Percentiles rank a stretch among this genome's conserved stretches.
Evolutionary conservation across 2,113 vertebrate genomes (phyloP).

Genomic region (Ctenomys sociabilis): DNA sequence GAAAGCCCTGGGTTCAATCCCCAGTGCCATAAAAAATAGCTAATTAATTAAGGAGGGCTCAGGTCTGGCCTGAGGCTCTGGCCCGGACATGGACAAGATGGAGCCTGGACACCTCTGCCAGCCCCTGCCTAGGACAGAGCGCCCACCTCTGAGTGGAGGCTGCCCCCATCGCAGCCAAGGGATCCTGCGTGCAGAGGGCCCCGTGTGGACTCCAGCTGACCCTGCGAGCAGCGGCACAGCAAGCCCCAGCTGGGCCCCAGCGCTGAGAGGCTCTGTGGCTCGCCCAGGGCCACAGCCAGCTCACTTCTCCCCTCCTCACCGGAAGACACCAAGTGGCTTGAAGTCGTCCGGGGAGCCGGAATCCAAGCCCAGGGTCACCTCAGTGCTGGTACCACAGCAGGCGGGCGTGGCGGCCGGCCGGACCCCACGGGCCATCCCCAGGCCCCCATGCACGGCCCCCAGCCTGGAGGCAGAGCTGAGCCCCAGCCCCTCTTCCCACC

Average conservation of each 20-base stretch:
- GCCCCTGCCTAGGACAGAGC: neutral
- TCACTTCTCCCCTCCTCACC: neutral
- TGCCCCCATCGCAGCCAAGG: neutral
- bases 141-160: neutral
- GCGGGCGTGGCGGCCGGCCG: neutral
- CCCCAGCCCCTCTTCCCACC: neutral
- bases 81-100: neutral
- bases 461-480: neutral
- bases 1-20: neutral
- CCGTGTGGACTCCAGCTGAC: neutral
- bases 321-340: neutral
- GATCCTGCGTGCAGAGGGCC: fast-evolving
- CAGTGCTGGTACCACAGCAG: fast-evolving
- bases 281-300: neutral
- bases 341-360: neutral
- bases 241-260: fast-evolving
- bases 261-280: neutral
- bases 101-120: neutral
- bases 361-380: neutral
- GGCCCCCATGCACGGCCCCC: fast-evolving
- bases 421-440: neutral
- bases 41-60: neutral
- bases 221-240: neutral
- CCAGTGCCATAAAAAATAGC: neutral
- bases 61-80: neutral